These are phyloP conservation scores for Lophochroa leadbeateri DNA, from an alignment of 2,113 vertebrate genomes.

Conservation along the genomic window DNA sequence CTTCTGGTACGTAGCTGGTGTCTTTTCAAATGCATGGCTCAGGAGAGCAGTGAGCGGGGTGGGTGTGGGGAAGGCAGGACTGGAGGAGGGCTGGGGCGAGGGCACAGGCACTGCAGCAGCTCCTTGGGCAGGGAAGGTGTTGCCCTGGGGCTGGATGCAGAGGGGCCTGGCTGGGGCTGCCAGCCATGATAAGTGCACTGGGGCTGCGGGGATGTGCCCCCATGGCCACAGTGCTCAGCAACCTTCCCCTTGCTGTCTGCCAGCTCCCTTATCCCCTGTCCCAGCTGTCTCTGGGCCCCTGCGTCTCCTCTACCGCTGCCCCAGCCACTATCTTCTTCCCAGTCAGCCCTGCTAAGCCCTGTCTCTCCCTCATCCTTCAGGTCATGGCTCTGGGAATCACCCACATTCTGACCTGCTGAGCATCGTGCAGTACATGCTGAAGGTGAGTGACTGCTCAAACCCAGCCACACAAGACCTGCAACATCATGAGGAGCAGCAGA, in stretches of 20 bases:
- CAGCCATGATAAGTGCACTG: background rate
- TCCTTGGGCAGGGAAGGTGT: background rate
- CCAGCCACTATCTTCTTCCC: background rate
- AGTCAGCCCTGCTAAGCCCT: background rate
- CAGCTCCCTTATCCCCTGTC: too few species aligned
- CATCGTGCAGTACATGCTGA: background rate
- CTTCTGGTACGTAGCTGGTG: background rate
- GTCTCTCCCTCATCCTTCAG: background rate
- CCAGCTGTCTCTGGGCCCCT: background rate
- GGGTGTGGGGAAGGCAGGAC: background rate
- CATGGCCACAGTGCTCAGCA: rapidly evolving
- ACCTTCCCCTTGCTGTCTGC: background rate
- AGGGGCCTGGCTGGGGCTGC: rapidly evolving
- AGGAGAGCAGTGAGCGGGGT: rapidly evolving
- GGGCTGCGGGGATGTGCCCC: background rate
- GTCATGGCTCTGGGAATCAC: background rate
- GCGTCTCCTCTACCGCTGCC: background rate
- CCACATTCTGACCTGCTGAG: background rate
- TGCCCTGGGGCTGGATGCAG: background rate
- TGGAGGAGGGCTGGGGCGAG: rapidly evolving
- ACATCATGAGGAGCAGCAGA: background rate
- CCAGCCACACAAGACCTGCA: background rate
- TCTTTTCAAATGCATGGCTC: background rate
- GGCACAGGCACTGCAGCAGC: rapidly evolving
- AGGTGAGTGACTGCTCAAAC: background rate